These are phyloP conservation scores for Ormyrus thymus DNA, from an alignment of 2,888 invertebrate genomes.

Conservation along the genomic window DNA sequence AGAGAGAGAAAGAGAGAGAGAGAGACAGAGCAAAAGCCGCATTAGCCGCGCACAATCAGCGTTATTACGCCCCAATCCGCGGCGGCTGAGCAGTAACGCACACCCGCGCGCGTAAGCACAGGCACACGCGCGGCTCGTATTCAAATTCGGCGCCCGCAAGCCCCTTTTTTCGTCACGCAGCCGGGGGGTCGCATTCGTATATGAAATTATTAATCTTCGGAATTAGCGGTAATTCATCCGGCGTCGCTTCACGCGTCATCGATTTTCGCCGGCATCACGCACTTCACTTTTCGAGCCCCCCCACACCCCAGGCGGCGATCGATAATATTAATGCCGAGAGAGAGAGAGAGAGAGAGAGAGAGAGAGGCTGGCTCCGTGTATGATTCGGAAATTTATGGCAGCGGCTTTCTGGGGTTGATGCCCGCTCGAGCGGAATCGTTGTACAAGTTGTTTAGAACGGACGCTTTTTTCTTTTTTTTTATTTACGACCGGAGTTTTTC, in stretches of 20 bases:
- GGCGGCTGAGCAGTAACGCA: neutral
- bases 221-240: conserved; percentile 34
- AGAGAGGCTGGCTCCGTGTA: neutral
- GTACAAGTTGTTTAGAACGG: too few relatives aligned
- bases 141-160: conserved; percentile 23
- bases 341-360: neutral
- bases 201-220: conserved; percentile 42
- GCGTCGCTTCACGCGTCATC: conserved; percentile 37
- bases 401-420: too few relatives aligned
- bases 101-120: neutral
- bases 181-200: conserved; percentile 6
- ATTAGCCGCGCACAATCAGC: neutral
- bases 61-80: conserved; percentile 1
- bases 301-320: conserved; percentile 1
- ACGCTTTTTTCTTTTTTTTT: too few relatives aligned
- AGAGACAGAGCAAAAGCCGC: neutral
- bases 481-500: too few relatives aligned
- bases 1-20: too few relatives aligned
- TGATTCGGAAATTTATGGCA: conserved; percentile 29
- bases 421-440: too few relatives aligned
- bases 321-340: conserved; percentile 45
- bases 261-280: conserved; percentile 43
- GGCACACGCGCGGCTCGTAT: neutral
- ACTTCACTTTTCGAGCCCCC: conserved; percentile 39
- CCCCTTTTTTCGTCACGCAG: neutral